Percentiles rank a stretch among this genome's conserved stretches.
Conservation (phyloP, 2,797 vertebrate genomes). For the Thripadectes ignobilis region DNA sequence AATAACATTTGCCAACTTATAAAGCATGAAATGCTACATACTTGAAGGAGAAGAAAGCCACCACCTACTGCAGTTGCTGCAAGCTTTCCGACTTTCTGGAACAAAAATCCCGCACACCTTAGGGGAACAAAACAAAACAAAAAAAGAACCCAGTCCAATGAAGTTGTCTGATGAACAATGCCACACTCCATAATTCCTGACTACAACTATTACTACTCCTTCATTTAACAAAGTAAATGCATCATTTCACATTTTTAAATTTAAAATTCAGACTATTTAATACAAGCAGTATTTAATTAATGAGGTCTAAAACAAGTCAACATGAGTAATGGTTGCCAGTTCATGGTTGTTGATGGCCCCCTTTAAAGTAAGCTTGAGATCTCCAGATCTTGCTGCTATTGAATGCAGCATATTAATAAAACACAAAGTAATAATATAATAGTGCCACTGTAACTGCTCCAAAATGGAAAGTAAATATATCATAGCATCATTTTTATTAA, state of each 20-base stretch:
- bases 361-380: not conserved
- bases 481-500: not conserved
- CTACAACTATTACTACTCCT: not conserved
- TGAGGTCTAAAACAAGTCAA: not conserved
- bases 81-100: slow-evolving; percentile 97
- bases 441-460: not conserved
- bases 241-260: not conserved
- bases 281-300: not conserved
- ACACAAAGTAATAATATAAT: not conserved
- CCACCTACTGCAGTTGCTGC: slow-evolving; percentile 96
- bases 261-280: not conserved
- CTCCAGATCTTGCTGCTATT: not conserved
- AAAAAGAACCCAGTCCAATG: slow-evolving; percentile 10
- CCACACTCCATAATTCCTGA: not conserved
- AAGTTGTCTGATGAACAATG: slow-evolving; percentile 26
- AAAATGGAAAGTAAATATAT: not conserved
- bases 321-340: not conserved
- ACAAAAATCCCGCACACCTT: slow-evolving; percentile 98
- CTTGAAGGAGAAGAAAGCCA: slow-evolving; percentile 96
- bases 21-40: slow-evolving; percentile 76
- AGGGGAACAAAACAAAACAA: slow-evolving; percentile 52
- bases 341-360: not conserved
- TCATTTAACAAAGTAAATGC: not conserved
- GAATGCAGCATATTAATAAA: not conserved
- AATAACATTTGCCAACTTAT: slow-evolving; percentile 55